These are phyloP conservation scores for Rafetus swinhoei DNA, from an alignment of 2,113 vertebrate genomes.

Conservation along the genomic window DNA sequence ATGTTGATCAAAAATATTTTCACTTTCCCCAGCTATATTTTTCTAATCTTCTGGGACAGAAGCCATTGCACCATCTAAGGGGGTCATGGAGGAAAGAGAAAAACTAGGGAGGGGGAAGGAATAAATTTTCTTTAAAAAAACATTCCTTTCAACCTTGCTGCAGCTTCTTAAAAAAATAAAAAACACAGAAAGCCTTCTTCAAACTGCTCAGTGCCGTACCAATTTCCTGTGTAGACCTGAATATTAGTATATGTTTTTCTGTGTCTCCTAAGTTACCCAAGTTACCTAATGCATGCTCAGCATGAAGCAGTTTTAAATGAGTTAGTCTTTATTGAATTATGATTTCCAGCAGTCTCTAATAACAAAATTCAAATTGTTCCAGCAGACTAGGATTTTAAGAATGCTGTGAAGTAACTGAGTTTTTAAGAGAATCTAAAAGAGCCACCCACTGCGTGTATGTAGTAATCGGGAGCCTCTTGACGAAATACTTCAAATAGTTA, in stretches of 20 bases:
- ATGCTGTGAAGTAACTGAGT: slow-evolving; percentile 78
- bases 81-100: not conserved
- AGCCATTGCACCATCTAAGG: not conserved
- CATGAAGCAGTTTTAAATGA: slow-evolving; percentile 92
- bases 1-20: slow-evolving; percentile 44
- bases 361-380: slow-evolving; percentile 96
- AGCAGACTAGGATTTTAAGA: slow-evolving; percentile 85
- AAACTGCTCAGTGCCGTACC: slow-evolving; percentile 71
- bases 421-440: slow-evolving; percentile 79
- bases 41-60: slow-evolving; percentile 32
- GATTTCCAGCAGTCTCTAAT: slow-evolving; percentile 93
- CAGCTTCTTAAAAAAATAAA: slow-evolving; percentile 65
- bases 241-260: slow-evolving; percentile 73
- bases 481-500: slow-evolving; percentile 83
- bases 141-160: slow-evolving; percentile 66
- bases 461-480: slow-evolving; percentile 75
- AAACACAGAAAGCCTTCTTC: slow-evolving; percentile 74
- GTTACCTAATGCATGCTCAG: slow-evolving; percentile 90
- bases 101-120: slow-evolving; percentile 53
- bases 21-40: slow-evolving; percentile 18
- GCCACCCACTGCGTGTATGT: slow-evolving; percentile 77
- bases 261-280: slow-evolving; percentile 74
- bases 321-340: slow-evolving; percentile 96
- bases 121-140: slow-evolving; percentile 59
- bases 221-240: slow-evolving; percentile 76